phyloP scores from a whole-genome alignment of 2,888 invertebrate species.

The Eretmocerus hayati region DNA sequence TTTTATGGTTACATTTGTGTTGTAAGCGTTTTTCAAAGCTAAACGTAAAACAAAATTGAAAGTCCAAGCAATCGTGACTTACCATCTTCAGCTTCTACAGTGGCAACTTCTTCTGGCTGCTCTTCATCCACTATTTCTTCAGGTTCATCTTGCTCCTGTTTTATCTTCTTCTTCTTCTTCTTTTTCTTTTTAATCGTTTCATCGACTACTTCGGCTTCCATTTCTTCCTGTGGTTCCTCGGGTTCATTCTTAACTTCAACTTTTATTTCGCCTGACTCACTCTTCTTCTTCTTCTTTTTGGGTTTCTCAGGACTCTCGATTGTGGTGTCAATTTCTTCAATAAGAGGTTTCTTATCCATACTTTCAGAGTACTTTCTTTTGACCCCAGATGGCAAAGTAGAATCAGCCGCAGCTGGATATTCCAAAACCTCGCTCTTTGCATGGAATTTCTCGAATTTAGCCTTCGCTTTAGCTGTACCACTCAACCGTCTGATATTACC shows the following conservation, averaged over 20 bases:
- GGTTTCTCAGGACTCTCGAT: constrained; percentile 30
- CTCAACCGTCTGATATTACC: constrained; percentile 76
- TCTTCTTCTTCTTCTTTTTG: constrained; percentile 23
- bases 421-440: constrained; percentile 69
- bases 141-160: constrained; percentile 34
- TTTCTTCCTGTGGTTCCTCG: constrained; percentile 21
- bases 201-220: constrained; percentile 39
- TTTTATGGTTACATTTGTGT: too few species aligned
- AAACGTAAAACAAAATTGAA: too few species aligned
- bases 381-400: constrained; percentile 60
- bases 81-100: constrained; percentile 21
- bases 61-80: too few species aligned
- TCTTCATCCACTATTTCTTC: constrained; percentile 25
- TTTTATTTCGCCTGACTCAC: constrained; percentile 30
- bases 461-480: constrained; percentile 81
- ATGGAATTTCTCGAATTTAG: constrained; percentile 90
- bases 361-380: constrained; percentile 57
- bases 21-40: too few species aligned
- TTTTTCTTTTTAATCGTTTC: constrained; percentile 31
- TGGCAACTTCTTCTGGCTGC: constrained; percentile 28
- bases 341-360: constrained; percentile 39
- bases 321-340: constrained; percentile 39
- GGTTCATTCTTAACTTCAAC: constrained; percentile 22
- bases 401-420: constrained; percentile 75
- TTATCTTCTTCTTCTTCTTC: constrained; percentile 45